These are phyloP conservation scores for Ctena decussata DNA, from an alignment of 2,888 invertebrate species.

Conservation along the genomic window DNA sequence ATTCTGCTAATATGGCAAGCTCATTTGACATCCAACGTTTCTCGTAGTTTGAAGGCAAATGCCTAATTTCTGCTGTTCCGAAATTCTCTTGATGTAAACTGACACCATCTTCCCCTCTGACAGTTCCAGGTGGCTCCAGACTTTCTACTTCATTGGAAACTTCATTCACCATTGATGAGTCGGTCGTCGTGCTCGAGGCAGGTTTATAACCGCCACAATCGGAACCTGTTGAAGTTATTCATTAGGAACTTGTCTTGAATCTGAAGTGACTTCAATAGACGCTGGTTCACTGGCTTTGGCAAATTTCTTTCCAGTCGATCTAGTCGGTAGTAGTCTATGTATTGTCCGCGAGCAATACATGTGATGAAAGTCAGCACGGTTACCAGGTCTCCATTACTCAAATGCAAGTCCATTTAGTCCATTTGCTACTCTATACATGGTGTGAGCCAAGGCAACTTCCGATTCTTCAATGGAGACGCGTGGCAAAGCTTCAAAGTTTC, in stretches of 20 bases:
- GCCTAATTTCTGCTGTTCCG: not conserved
- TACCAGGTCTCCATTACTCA: not conserved
- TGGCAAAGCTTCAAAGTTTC: slow-evolving; percentile 7
- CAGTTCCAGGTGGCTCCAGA: not conserved
- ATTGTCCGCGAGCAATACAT: not conserved
- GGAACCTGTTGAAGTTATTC: not conserved
- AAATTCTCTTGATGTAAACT: not conserved
- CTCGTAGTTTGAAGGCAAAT: not conserved
- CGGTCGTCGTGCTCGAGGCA: not conserved
- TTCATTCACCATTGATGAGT: not conserved
- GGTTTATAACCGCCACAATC: not conserved
- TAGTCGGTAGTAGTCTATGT: not conserved
- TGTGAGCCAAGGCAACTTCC: slow-evolving; percentile 1
- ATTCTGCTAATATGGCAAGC: not conserved
- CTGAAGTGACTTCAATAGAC: not conserved
- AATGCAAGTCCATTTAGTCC: slow-evolving; percentile 9
- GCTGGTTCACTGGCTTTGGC: slow-evolving; percentile 3
- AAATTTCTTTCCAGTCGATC: not conserved
- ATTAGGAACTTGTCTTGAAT: slow-evolving; percentile 4
- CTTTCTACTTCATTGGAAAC: not conserved
- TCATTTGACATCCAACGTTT: not conserved
- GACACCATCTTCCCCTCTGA: not conserved
- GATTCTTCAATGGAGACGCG: not conserved
- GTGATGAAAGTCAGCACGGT: slow-evolving; percentile 7
- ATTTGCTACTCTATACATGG: not conserved